Base-by-base conservation (phyloP, 2,888 invertebrate genomes). In the Chironomus tentans region DNA sequence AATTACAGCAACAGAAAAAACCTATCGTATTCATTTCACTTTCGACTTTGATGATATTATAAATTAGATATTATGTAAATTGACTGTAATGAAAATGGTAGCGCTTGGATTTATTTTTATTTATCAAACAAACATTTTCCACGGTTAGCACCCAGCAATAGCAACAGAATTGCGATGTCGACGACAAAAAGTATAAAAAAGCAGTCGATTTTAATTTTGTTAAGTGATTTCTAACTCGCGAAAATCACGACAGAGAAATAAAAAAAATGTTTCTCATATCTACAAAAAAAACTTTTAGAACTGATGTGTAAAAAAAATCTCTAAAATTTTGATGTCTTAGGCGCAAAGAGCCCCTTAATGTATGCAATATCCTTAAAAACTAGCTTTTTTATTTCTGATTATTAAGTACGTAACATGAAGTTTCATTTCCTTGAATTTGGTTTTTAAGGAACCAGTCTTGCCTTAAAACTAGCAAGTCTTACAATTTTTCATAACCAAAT, bases 181-280 rank as follows among this genome's bases (percentile, higher is more conserved):
- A 15, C 38, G 38, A 38, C n/a, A 15, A 7, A 15, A 56, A 56
- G 4, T 24, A 65, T 21, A 65, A 22, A 18, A n/a, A 65, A 13
- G 13, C 24, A 21, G 24, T 22, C 22, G 65, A 22, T 65, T 65
- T 65, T 65, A 65, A 65, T 65, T 65, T 65, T 24, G 24, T 24
- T 65, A 65, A 65, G 65, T 65, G 65, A 65, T 65, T 65, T 65
- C 65, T 65, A 65, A 65, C 65, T 65, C 65, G 24, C 24, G 65
- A 65, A 65, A 65, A 65, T 65, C 65, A 65, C 65, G 65, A 65
- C 65, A 65, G 18, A 24, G 12, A 22, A 24, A 65, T 65, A 7
- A 12, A 7, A 10, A 7, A 12, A 7, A 6, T 4, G 0, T 10
- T 4, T 5, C 65, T 12, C 21, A 21, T 65, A 10, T 13, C 65